These are phyloP conservation scores for Heliconius hortense DNA, from an alignment of 2,888 invertebrate genomes.

Conservation along the genomic window DNA sequence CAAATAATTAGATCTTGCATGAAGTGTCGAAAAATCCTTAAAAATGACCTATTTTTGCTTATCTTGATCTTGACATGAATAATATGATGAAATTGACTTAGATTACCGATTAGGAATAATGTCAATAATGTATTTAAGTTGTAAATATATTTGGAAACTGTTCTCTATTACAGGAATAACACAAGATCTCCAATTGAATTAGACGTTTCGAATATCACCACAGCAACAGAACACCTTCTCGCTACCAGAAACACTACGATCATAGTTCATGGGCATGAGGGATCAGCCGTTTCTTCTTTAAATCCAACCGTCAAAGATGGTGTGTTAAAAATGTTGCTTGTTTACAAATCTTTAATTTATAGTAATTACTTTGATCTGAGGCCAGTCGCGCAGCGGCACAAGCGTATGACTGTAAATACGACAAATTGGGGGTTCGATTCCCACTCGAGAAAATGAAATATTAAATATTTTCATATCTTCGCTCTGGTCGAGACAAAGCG, in stretches of 20 bases:
- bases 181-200: slow-evolving; percentile 37
- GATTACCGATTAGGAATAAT: background rate
- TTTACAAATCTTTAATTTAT: too few species aligned
- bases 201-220: slow-evolving; percentile 12
- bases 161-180: slow-evolving; percentile 26
- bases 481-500: too few species aligned
- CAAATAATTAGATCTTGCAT: background rate
- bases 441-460: too few species aligned
- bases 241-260: slow-evolving; percentile 45
- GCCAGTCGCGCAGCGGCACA: too few species aligned
- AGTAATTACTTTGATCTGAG: too few species aligned
- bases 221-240: slow-evolving; percentile 27
- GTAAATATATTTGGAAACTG: background rate
- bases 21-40: background rate
- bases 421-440: too few species aligned
- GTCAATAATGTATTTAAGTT: background rate
- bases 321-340: slow-evolving; percentile 29
- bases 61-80: background rate
- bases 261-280: slow-evolving; percentile 55
- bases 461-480: too few species aligned
- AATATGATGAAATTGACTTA: background rate
- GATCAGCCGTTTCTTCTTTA: slow-evolving; percentile 46
- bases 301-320: slow-evolving; percentile 54
- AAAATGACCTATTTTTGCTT: background rate
- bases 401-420: too few species aligned